Percentiles rank a stretch among this genome's conserved stretches.
Evolutionary conservation across 64 coral and sea anemone species (phyloP).

Genomic region (Anthopleura sola): DNA sequence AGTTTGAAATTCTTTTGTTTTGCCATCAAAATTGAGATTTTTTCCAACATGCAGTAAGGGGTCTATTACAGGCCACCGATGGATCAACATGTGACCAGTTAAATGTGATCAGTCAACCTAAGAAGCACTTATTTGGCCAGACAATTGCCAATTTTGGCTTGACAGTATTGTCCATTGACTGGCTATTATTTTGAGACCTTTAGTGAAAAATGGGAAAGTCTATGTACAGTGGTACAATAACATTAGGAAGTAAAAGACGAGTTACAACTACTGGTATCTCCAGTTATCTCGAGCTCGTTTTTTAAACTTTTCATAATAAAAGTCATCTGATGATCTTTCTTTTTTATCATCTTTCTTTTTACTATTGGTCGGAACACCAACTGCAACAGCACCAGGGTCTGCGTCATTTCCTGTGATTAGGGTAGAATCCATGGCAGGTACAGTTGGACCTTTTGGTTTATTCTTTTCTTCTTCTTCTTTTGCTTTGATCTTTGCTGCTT

Average conservation of each 20-base stretch:
- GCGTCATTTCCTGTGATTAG: constrained; percentile 50
- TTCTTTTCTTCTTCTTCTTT: constrained; percentile 63
- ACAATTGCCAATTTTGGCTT: too few species aligned
- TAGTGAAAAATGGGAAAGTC: background rate
- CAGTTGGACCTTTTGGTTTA: constrained; percentile 59
- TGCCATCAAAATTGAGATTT: too few species aligned
- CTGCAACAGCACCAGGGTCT: constrained; percentile 26
- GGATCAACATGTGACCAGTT: too few species aligned
- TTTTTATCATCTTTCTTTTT: constrained; percentile 73
- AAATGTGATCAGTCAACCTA: too few species aligned
- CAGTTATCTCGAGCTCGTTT: constrained; percentile 88
- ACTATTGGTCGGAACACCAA: constrained; percentile 22
- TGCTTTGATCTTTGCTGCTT: constrained; percentile 68
- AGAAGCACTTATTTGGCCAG: too few species aligned
- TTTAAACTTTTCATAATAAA: constrained; percentile 99
- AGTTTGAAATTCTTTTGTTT: too few species aligned
- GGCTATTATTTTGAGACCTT: too few species aligned
- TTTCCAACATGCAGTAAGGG: too few species aligned
- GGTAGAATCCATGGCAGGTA: constrained; percentile 49
- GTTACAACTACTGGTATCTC: constrained; percentile 91
- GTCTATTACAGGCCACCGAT: too few species aligned
- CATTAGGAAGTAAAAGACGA: background rate
- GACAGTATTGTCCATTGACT: too few species aligned
- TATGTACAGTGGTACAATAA: background rate
- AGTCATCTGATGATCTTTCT: constrained; percentile 97